Base-by-base conservation (phyloP, 2,888 invertebrate species). In the Dicycla oo region DNA sequence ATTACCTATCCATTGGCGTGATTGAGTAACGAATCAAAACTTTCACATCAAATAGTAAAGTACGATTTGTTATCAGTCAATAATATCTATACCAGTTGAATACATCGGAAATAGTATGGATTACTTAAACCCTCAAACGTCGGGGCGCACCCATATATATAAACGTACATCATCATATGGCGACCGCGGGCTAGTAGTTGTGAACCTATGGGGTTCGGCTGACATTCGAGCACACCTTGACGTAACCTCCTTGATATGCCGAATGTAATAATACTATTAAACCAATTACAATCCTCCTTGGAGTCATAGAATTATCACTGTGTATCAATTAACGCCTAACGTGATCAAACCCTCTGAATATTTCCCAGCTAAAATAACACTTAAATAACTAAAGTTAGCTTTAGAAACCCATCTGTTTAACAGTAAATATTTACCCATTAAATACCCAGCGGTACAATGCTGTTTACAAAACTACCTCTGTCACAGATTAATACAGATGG, bases 241-340 rank as follows among this genome's bases (percentile, higher is more conserved):
- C n/a, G n/a, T n/a, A n/a, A n/a, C n/a, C n/a, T n/a, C n/a, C n/a
- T n/a, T n/a, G n/a, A n/a, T n/a, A n/a, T n/a, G n/a, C 40, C 23
- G 23, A 40, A 67, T 61, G 18, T 62, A 71, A 77, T 66, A 56
- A 72, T 23, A 23, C 13, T 38, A 23, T 47, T 69, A 56, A 72
- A 69, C 11, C 82, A 72, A 81, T 77, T 66, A 77, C 34, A 63
- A 69, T 56, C 13, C 26, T 47, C n/a, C n/a, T 62, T 30, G n/a
- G 47, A 66, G n/a, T 78, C 38, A 49, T 6, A 38, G 53, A 66
- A 69, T 78, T 73, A 73, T 66, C 58, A 58, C 78, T 43, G 26
- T 61, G 23, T 69, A 66, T 66, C 71, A 66, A 80, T 71, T 80
- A 81, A 72, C 68, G 40, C 49, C 34, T 69, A 62, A 68, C 40